phyloP scores from a whole-genome alignment of 1,140 invertebrate genomes.

The Hypsibius dujardini region DNA sequence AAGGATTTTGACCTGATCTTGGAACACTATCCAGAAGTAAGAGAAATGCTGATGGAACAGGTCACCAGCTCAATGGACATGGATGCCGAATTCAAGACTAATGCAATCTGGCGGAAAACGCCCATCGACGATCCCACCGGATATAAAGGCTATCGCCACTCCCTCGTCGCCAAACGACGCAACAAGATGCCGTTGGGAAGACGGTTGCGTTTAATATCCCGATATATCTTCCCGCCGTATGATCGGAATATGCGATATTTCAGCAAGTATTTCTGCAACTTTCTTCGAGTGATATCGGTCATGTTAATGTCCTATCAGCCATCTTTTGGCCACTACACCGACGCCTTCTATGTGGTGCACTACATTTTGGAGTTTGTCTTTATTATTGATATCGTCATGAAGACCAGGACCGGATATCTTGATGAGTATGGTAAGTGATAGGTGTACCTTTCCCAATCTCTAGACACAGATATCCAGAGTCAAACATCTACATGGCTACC shows the following conservation, averaged over 20 bases:
- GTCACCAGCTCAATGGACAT: background rate
- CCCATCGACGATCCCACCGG: background rate
- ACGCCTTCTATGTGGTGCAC: background rate
- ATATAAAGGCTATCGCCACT: background rate
- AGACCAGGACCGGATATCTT: background rate
- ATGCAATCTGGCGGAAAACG: background rate
- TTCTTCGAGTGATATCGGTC: background rate
- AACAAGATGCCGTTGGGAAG: background rate
- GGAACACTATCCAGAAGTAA: conserved; percentile 19
- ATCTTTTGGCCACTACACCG: background rate
- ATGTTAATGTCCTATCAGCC: background rate
- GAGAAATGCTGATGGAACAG: background rate
- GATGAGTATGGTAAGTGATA: background rate
- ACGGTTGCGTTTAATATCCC: background rate
- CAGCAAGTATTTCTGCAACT: background rate
- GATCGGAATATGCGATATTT: background rate
- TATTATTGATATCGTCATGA: background rate
- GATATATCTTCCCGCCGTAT: background rate
- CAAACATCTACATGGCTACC: background rate
- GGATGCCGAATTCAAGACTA: background rate
- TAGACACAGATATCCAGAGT: background rate
- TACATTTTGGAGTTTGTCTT: background rate
- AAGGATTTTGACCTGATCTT: conserved; percentile 19
- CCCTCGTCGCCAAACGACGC: background rate
- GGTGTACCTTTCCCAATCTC: background rate